Conservation (phyloP, 2,888 invertebrate genomes). For the Drosophila austrosaltans region DNA sequence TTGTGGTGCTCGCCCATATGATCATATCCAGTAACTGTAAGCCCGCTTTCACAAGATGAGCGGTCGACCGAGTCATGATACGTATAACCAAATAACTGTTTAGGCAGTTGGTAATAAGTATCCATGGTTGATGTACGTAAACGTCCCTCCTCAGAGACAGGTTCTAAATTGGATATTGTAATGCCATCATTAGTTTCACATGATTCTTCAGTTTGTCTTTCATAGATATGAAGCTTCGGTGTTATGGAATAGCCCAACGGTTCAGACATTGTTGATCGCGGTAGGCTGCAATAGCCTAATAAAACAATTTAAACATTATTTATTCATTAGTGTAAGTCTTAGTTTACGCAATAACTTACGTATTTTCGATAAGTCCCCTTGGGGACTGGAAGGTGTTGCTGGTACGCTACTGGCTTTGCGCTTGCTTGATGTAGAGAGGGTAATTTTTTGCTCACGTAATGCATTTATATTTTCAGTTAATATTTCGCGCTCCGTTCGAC, state of each 20-base stretch:
- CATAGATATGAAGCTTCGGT: constrained; percentile 84
- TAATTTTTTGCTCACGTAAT: constrained; percentile 86
- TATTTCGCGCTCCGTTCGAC: constrained; percentile 95
- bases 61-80: constrained; percentile 91
- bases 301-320: constrained; percentile 49
- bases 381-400: constrained; percentile 92
- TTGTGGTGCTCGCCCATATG: constrained; percentile 57
- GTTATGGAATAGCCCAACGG: constrained; percentile 85
- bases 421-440: constrained; percentile 85
- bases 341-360: constrained; percentile 81
- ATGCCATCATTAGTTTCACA: constrained; percentile 55
- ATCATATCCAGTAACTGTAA: constrained; percentile 80
- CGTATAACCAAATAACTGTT: constrained; percentile 85
- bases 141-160: constrained; percentile 87
- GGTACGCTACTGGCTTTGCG: constrained; percentile 94
- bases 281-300: constrained; percentile 92
- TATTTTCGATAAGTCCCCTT: constrained; percentile 85
- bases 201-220: constrained; percentile 81
- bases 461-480: constrained; percentile 91
- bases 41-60: constrained; percentile 91
- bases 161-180: constrained; percentile 85
- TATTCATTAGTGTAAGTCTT: constrained; percentile 51
- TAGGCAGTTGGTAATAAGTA: constrained; percentile 61
- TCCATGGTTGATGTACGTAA: constrained; percentile 80
- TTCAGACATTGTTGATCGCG: constrained; percentile 92